phyloP scores from a whole-genome alignment of 2,888 invertebrate genomes.

The Leucoptera coffeella region DNA sequence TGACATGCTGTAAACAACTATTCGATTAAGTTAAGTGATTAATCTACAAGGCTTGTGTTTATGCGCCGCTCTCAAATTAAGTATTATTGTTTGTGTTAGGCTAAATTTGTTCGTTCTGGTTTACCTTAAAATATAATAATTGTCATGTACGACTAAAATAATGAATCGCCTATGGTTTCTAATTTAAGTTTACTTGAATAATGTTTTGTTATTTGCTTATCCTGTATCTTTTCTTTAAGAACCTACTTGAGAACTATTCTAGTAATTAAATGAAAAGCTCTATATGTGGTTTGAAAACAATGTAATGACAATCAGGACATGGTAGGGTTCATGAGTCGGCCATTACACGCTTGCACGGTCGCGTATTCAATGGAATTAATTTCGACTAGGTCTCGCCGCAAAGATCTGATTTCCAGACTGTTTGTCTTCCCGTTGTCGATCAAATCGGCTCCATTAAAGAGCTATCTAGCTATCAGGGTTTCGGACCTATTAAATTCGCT shows the following conservation, averaged over 20 bases:
- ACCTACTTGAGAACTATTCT: no score
- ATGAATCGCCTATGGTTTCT: no score
- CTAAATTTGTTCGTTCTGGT: not conserved
- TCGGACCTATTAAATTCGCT: no score
- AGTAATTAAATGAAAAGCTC: no score
- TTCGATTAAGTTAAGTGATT: conserved; percentile 52
- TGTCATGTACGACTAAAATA: no score
- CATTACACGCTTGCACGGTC: conserved; percentile 17
- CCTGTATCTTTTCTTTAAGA: no score
- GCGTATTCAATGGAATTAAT: conserved; percentile 31
- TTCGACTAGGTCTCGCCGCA: conserved; percentile 19
- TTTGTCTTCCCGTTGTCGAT: conserved; percentile 3
- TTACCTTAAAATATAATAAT: not conserved
- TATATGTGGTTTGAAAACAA: not conserved
- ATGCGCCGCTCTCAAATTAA: conserved; percentile 12
- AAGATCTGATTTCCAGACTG: conserved; percentile 20
- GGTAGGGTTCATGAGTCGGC: conserved; percentile 2
- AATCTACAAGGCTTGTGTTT: no score
- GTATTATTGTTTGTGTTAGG: not conserved
- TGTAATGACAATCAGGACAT: not conserved
- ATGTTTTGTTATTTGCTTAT: no score
- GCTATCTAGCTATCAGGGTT: no score
- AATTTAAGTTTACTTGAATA: no score
- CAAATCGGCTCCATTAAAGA: no score
- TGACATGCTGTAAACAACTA: conserved; percentile 53